Evolutionary conservation across 1,140 invertebrate species (phyloP).

Genomic region (Lethocerus indicus): DNA sequence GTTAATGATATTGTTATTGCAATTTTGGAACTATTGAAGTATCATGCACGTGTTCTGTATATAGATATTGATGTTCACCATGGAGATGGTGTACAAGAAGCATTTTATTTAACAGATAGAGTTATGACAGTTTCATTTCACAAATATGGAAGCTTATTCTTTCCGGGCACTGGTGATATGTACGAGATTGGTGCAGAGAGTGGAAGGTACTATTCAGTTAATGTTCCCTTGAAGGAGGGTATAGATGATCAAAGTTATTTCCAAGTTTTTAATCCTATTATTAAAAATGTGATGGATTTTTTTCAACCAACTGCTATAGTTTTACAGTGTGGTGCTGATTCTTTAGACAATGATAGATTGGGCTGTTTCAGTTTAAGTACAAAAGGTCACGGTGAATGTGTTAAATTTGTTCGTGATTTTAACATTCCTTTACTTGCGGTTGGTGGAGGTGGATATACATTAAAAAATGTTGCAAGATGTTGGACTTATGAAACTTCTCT

Average conservation of each 20-base stretch:
- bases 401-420: constrained; percentile 87
- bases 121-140: constrained; percentile 99
- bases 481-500: constrained; percentile 99
- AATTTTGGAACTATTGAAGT: constrained; percentile 90
- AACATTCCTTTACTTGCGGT: constrained; percentile 89
- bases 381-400: constrained; percentile 90
- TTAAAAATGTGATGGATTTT: constrained; percentile 88
- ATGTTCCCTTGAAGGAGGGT: constrained; percentile 91
- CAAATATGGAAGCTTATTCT: constrained; percentile 97
- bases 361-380: constrained; percentile 80
- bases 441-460: constrained; percentile 92
- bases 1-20: constrained; percentile 98
- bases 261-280: constrained; percentile 86
- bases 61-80: constrained; percentile 99
- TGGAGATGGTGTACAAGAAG: constrained; percentile 98
- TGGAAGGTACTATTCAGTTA: constrained; percentile 89
- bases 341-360: constrained; percentile 81
- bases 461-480: constrained; percentile 93
- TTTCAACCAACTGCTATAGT: constrained; percentile 95
- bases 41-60: constrained; percentile 89
- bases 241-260: constrained; percentile 91
- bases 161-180: constrained; percentile 97
- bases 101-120: constrained; percentile 94
- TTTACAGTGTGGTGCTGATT: constrained; percentile 96
- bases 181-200: constrained; percentile 88